phyloP scores from a whole-genome alignment of 1,140 invertebrate species.

The Conus betulinus region DNA sequence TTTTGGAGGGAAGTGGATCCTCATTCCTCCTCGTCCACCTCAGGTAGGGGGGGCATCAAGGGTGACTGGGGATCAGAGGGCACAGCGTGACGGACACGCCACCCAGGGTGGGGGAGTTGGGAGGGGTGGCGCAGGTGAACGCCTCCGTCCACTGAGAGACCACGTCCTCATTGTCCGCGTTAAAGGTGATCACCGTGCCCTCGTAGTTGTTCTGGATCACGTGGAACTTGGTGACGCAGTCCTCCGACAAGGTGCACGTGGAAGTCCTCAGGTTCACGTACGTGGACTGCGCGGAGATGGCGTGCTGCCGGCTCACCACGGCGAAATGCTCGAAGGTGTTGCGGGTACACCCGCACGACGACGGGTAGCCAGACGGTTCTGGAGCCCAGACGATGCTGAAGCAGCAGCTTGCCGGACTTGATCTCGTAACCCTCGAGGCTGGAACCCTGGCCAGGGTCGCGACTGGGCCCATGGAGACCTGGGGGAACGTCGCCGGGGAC shows the following conservation, averaged over 20 bases:
- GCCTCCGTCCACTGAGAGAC: conserved; percentile 20
- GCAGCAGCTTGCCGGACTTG: conserved; percentile 18
- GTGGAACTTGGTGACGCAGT: conserved; percentile 7
- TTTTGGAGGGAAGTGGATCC: no score
- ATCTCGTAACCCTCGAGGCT: conserved; percentile 5
- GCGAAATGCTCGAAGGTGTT: conserved; percentile 34
- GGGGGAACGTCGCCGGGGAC: no score
- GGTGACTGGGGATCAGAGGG: conserved; percentile 21
- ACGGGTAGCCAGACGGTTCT: conserved; percentile 21
- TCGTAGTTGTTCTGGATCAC: conserved; percentile 34
- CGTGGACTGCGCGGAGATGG: background rate
- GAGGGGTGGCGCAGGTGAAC: conserved; percentile 13
- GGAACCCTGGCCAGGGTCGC: background rate
- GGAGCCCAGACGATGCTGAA: conserved; percentile 18
- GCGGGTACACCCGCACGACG: conserved; percentile 16
- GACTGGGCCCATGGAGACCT: background rate
- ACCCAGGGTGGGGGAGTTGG: conserved; percentile 6
- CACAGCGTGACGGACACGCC: conserved; percentile 11
- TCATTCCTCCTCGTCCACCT: conserved; percentile 35
- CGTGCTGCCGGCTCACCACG: conserved; percentile 26
- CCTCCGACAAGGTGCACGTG: background rate
- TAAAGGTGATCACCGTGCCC: conserved; percentile 32
- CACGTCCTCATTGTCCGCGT: background rate
- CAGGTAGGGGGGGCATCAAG: conserved; percentile 16
- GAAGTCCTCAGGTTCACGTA: conserved; percentile 30